Conservation (phyloP, 2,113 vertebrate species). For the Megaptera novaeangliae region DNA sequence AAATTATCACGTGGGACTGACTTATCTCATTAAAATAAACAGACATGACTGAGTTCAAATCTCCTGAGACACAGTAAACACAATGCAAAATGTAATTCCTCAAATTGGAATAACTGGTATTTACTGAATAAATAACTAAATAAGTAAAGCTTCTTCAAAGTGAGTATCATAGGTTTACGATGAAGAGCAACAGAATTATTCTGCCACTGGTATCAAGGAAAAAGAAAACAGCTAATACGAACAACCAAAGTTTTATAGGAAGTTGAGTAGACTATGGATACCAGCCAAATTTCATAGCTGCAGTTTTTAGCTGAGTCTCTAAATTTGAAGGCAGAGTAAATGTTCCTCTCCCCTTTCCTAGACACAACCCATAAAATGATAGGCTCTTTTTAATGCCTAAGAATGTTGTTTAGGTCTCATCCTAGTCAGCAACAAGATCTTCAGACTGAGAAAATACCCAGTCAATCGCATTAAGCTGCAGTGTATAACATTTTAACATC, state of each 20-base stretch:
- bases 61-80: slow-evolving; percentile 61
- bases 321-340: background rate
- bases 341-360: background rate
- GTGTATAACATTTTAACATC: background rate
- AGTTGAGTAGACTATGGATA: background rate
- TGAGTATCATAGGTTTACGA: background rate
- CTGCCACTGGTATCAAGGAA: background rate
- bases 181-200: slow-evolving; percentile 41
- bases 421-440: background rate
- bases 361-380: background rate
- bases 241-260: background rate
- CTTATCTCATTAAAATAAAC: slow-evolving; percentile 76
- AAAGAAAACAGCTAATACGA: background rate
- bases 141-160: background rate
- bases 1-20: slow-evolving; percentile 60
- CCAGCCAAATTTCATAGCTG: background rate
- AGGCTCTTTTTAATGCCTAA: background rate
- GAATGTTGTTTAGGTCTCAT: background rate
- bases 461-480: background rate
- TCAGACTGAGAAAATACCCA: background rate
- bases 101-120: slow-evolving; percentile 25
- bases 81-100: slow-evolving; percentile 46
- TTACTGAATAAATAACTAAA: slow-evolving; percentile 22
- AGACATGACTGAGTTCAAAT: slow-evolving; percentile 58
- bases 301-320: background rate